Evolutionary conservation across 2,797 vertebrate species (phyloP), one percentile per base, ranked within the genome.

Genomic region (Melanotaenia parkinsoni): DNA sequence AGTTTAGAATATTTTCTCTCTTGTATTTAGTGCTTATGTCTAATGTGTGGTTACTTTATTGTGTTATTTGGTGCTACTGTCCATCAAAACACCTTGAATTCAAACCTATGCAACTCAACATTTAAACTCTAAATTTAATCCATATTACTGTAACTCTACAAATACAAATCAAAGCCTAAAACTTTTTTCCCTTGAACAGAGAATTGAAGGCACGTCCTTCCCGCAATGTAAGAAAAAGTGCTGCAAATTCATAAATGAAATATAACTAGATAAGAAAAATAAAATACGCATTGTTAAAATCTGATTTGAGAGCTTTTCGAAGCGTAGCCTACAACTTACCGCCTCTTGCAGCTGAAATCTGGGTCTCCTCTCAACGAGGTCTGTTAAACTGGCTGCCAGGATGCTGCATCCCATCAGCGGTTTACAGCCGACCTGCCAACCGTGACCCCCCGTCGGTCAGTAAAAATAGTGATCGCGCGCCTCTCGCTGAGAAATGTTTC

Each of bases 311-410:
- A n/a, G 20, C 20, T 47, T 45, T 47, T n/a, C 28, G 54, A 26
- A 38, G 26, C n/a, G 24, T 7, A 7, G 16, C 6, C 18, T n/a
- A 1, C 58, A 26, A 22, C 90, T 85, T 11, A 90, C 90, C 73
- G 16, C 76, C 60, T 70, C 13, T 63, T 1, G 22, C 33, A 40
- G 72, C 56, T 67, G 37, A 1, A 40, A 16, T 8, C 24, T 72
- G 56, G 57, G 20, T 72, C 62, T 70, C 51, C 74, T 53, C 59
- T 73, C 79, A 59, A 32, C 53, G 32, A 50, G 30, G 20, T 50
- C 2, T 1, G 54, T 58, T 33, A 67, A 26, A 70, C 1, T 16
- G 40, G 4, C 26, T 12, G 60, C 33, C 53, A 20, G 60, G 56
- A 60, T 70, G 70, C 66, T 43, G 63, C 72, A 33, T 66, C 69